Evolutionary conservation across 1,140 invertebrate genomes (phyloP).

Genomic region (Portunus trituberculatus): DNA sequence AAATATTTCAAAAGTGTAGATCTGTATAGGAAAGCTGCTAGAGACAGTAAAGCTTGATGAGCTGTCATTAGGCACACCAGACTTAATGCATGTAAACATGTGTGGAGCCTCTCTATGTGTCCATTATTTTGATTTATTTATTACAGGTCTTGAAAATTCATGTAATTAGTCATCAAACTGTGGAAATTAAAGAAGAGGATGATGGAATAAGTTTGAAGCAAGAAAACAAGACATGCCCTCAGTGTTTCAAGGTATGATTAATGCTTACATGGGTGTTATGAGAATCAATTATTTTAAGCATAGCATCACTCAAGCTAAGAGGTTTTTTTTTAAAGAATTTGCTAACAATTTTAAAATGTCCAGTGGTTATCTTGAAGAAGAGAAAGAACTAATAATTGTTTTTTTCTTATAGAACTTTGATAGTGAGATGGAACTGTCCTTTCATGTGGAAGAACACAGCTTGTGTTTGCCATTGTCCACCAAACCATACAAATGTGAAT

Average conservation of each 20-base stretch:
- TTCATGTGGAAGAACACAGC: constrained; percentile 60
- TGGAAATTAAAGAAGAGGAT: constrained; percentile 54
- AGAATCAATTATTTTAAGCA: no score
- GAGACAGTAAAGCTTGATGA: no score
- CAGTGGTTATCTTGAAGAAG: background rate
- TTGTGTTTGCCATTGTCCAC: constrained; percentile 26
- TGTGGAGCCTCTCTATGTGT: no score
- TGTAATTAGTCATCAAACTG: constrained; percentile 3
- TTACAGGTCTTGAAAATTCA: constrained; percentile 62
- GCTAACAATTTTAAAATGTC: no score
- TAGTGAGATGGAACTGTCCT: constrained; percentile 46
- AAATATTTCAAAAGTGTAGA: no score
- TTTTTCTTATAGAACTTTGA: constrained; percentile 51
- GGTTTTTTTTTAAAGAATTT: no score
- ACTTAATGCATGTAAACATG: no score
- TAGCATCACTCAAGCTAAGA: no score
- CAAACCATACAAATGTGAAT: constrained; percentile 69
- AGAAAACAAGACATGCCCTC: constrained; percentile 54
- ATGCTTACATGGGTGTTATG: no score
- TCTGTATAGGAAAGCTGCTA: no score
- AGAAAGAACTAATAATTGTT: background rate
- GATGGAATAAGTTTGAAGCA: constrained; percentile 37
- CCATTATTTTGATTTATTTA: background rate
- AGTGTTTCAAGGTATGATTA: constrained; percentile 40
- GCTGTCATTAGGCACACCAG: no score